Evolutionary conservation across 1,140 invertebrate species (phyloP), one percentile per base, ranked within the genome.

Genomic region (Caenorhabditis briggsae): DNA sequence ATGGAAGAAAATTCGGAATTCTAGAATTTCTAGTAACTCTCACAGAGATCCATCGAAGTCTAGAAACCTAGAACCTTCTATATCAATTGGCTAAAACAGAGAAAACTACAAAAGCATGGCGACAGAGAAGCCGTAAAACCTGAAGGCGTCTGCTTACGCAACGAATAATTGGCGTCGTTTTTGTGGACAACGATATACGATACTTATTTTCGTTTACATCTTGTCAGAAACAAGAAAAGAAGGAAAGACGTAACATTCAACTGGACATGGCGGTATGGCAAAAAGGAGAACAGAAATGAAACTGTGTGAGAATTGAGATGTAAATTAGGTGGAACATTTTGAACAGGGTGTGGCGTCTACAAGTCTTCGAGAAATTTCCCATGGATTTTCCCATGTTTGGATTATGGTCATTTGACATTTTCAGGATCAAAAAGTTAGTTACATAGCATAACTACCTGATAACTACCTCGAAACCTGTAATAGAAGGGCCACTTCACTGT

Each of bases 281-380:
- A 18, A 46, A 64, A 14, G 61, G 61, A 9, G 11, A 64, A 25
- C n/a, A 18, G 20, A 46, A 23, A 23, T 20, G 20, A 70, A 70
- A 43, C 41, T 25, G n/a, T 23, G 70, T 50, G 70, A 78, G 70
- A 78, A 78, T 78, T 78, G 46, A 78, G 33, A 78, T 78, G 70
- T 78, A 53, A 78, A 78, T 78, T 78, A 78, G 70, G 70, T 78
- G 70, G 70, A 78, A 78, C 43, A 53, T 53, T 53, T 53, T 11
- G 50, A 65, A 59, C 9, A 59, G 20, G 58, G n/a, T n/a, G 58
- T 14, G 58, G 58, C 9, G 58, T 14, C 23, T 59, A 59, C 33
- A 33, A 3, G 1, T 33, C 33, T 33, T 33, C 33, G 3, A 33
- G 33, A 33, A 33, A 33, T 33, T 33, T 33, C 33, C 33, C 3